phyloP scores from a whole-genome alignment of 2,113 vertebrate species.

The Ciconia maguari region DNA sequence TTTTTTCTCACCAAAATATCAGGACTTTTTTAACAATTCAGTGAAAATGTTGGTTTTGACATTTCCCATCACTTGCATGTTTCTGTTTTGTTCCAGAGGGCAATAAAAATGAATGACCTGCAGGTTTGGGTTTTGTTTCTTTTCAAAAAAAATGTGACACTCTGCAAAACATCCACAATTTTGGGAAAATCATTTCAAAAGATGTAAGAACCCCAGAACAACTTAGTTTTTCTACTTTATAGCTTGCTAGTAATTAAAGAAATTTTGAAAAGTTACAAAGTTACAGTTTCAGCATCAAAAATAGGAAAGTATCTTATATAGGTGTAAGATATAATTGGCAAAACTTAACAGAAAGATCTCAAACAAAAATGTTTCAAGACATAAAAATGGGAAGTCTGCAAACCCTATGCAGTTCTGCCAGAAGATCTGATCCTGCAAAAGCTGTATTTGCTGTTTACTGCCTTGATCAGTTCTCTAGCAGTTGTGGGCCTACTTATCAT shows the following conservation, averaged over 20 bases:
- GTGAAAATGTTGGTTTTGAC: constrained; percentile 6
- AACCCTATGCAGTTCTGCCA: not conserved
- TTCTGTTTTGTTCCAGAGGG: constrained; percentile 35
- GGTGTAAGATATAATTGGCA: not conserved
- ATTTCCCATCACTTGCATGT: constrained; percentile 21
- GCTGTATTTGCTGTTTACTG: not conserved
- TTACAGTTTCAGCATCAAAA: not conserved
- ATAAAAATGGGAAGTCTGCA: not conserved
- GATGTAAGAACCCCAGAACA: not conserved
- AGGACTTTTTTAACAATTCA: not conserved
- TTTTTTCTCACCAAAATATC: constrained; percentile 8
- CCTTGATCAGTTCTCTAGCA: not conserved
- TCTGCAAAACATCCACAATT: not conserved
- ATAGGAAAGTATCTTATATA: not conserved
- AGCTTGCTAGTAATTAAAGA: not conserved
- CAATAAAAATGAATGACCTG: constrained; percentile 46
- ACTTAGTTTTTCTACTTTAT: not conserved
- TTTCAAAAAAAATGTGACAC: not conserved
- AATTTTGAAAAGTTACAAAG: not conserved
- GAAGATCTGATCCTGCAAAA: not conserved
- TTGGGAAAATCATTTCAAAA: not conserved
- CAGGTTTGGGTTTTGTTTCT: constrained; percentile 21
- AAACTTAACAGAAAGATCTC: not conserved
- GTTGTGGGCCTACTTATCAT: not conserved
- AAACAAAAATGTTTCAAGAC: not conserved